Base-by-base conservation (phyloP, 2,797 vertebrate genomes). In the Psittacula derbiana region DNA sequence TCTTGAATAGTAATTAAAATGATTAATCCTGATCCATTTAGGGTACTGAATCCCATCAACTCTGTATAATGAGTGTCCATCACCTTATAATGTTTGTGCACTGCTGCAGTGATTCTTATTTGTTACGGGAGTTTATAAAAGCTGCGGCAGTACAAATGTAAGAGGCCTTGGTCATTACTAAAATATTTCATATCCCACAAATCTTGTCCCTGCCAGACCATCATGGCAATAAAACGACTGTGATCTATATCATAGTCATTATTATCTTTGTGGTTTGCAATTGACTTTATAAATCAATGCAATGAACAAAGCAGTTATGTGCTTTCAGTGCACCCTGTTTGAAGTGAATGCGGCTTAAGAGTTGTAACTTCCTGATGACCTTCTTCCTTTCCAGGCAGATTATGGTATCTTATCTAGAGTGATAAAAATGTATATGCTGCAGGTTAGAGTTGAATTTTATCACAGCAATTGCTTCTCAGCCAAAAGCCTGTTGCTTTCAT, bases 21-120 rank as follows among this genome's bases (percentile, higher is more conserved):
- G 33, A 58, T 86, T 74, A 84, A 5, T 94, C 33, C 62, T 67
- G 61, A 88, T 95, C 86, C 86, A n/a, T 70, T 96, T 90, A 84
- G 50, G 40, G 7, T 53, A 19, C 62, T 66, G 72, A 80, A 72
- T 64, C 53, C 46, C 58, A 41, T 81, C 31, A 94, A 79, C 53
- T 62, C 75, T 75, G 88, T 75, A 25, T 80, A 74, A 61, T 7
- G 85, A 74, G 40, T 12, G 16, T 52, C 53, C 75, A 36, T 83
- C 50, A 8, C n/a, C 46, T 62, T 78, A 41, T 82, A 74, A 55
- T 80, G 52, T 89, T 86, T 91, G 38, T 83, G 52, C n/a, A 9
- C 16, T 47, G 64, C 67, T 85, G 30, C 74, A 41, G 55, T 67
- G 44, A 14, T 57, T 60, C 30, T 55, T 49, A 5, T 18, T 87